Conservation (phyloP, 2,888 invertebrate species). For the Marasmarcha lunaedactyla region DNA sequence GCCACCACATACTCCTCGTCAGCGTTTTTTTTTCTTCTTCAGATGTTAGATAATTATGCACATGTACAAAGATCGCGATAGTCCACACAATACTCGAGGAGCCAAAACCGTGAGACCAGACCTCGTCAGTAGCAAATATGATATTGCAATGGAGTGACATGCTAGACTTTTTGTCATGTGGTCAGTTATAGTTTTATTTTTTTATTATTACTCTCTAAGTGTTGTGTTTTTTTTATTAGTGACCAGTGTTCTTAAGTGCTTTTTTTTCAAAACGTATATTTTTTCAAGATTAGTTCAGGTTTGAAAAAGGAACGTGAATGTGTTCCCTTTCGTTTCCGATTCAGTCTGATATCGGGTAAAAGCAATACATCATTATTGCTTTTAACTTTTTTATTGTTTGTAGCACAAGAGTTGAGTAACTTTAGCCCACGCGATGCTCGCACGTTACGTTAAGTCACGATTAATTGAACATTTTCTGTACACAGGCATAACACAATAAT, state of each 20-base stretch:
- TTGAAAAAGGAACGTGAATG: background rate
- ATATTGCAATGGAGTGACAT: constrained; percentile 64
- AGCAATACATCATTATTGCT: constrained; percentile 44
- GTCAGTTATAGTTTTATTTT: constrained; percentile 39
- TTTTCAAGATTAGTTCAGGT: background rate
- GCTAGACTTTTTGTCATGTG: constrained; percentile 56
- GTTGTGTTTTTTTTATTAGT: constrained; percentile 15
- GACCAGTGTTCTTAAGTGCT: constrained; percentile 9
- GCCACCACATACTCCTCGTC: constrained; percentile 7
- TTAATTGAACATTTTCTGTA: background rate
- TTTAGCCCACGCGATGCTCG: constrained; percentile 38
- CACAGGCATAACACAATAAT: constrained; percentile 28
- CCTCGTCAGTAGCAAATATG: constrained; percentile 53
- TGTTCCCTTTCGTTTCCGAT: constrained; percentile 3
- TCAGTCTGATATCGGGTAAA: constrained; percentile 13
- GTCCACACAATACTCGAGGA: constrained; percentile 32
- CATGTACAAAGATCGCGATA: constrained; percentile 35
- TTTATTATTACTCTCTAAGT: background rate
- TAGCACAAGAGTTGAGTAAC: constrained; percentile 32
- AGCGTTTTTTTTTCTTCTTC: constrained; percentile 28
- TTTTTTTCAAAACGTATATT: constrained; percentile 6
- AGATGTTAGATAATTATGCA: constrained; percentile 20
- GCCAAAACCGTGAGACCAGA: constrained; percentile 36
- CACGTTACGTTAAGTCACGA: constrained; percentile 20
- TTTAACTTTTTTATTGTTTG: constrained; percentile 39